Base-by-base conservation (phyloP, 2,113 vertebrate genomes). In the Hypocryptadius cinnamomeus region DNA sequence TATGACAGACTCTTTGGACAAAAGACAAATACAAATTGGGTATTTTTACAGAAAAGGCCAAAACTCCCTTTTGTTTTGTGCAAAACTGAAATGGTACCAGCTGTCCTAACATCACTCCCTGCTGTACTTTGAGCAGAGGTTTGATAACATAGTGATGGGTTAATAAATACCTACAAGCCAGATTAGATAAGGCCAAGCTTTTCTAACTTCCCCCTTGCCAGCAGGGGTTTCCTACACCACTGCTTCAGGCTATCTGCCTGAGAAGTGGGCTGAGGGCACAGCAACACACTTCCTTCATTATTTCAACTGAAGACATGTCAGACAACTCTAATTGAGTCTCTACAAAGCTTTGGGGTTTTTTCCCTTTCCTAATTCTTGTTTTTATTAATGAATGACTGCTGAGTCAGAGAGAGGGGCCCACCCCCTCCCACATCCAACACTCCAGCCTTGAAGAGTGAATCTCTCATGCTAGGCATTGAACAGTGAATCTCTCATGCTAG, bases 161-260 rank as follows among this genome's bases (percentile, higher is more conserved):
- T 94, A 94, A 94, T 94, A 74, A 96, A 95, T 90, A 93, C 79
- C 93, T n/a, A 39, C 28, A 33, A 25, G 10, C 4, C 54, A 88
- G 89, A 90, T 87, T 35, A 96, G 94, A 77, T 82, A 86, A 90
- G 39, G 27, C 22, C 9, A 72, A 73, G 59, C 63, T 91, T 76
- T 91, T 35, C 35, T 42, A 53, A 74, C 30, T 25, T 82, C 28
- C 40, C 45, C 31, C 27, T 78, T 21, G 2, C 31, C 53, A 85
- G 30, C 19, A 71, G 19, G 48, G 61, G 59, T 8, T 60, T 69
- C 60, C 60, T 44, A 48, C 22, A 35, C 15, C 61, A 30, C 44
- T 63, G 54, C 45, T 66, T 56, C 0, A 0, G 40, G 56, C n/a
- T 37, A 12, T 19, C 24, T 47, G 19, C 42, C 59, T 5, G 2